These are phyloP conservation scores for Coracopsis vasa DNA, from an alignment of 2,113 vertebrate genomes.

Conservation along the genomic window DNA sequence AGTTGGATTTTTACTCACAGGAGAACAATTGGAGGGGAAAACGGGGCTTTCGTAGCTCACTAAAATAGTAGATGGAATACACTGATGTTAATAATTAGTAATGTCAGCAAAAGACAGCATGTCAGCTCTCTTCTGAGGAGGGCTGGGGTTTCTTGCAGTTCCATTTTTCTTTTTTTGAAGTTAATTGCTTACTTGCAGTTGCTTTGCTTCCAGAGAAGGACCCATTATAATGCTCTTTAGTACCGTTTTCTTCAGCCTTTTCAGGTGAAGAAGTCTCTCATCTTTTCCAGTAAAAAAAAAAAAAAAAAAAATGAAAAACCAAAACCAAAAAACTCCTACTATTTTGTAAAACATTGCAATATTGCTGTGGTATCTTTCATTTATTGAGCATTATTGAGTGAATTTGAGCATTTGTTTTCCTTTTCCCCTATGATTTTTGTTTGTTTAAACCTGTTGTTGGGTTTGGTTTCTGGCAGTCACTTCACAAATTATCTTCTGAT, in stretches of 20 bases:
- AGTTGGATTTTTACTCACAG: neutral
- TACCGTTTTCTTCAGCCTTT: neutral
- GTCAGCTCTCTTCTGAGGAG: neutral
- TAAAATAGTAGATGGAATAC: neutral
- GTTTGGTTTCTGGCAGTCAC: neutral
- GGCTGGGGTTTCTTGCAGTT: neutral
- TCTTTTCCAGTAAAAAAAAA: neutral
- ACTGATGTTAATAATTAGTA: neutral
- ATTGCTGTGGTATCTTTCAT: neutral
- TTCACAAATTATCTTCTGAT: neutral
- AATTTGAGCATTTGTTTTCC: neutral
- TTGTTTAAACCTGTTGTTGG: neutral
- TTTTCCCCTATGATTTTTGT: neutral
- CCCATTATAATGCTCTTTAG: neutral
- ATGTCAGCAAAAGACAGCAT: neutral
- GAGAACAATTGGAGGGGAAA: neutral
- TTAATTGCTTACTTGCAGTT: neutral
- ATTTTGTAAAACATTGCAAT: neutral
- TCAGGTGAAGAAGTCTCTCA: neutral
- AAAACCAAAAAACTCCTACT: neutral
- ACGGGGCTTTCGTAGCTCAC: neutral
- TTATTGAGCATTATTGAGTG: neutral
- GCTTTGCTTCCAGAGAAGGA: neutral
- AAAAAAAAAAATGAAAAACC: too few species aligned
- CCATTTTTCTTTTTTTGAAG: neutral